Percentiles rank a stretch among this genome's conserved stretches.
phyloP scores from a whole-genome alignment of 2,888 invertebrate genomes.

The Aproaerema taeniolella region DNA sequence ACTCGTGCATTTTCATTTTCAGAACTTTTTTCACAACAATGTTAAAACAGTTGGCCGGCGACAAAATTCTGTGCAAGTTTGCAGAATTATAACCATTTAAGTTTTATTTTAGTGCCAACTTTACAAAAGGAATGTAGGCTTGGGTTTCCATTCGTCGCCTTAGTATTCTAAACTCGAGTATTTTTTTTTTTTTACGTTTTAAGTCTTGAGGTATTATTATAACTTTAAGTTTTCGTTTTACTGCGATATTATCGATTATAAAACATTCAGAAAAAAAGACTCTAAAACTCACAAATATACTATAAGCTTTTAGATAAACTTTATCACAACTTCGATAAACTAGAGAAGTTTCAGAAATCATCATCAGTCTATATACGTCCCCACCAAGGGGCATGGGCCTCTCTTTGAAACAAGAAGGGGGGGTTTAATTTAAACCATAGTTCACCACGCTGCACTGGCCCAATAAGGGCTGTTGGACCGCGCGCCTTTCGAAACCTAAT shows the following conservation, averaged over 20 bases:
- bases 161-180: not conserved
- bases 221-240: not conserved
- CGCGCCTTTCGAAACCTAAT: too few species aligned
- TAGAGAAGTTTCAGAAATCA: too few species aligned
- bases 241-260: too few species aligned
- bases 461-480: too few species aligned
- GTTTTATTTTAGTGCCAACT: conserved; percentile 1
- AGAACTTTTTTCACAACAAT: conserved; percentile 2
- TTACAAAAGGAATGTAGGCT: not conserved
- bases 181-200: not conserved
- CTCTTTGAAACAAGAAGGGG: too few species aligned
- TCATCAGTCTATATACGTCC: too few species aligned
- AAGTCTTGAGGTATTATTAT: not conserved
- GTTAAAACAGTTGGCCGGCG: conserved; percentile 7
- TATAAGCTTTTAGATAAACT: not conserved
- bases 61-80: conserved; percentile 1
- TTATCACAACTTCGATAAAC: not conserved
- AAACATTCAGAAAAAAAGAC: too few species aligned
- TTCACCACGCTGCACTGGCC: too few species aligned
- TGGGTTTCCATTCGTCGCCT: not conserved
- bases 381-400: too few species aligned
- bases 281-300: too few species aligned
- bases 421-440: too few species aligned
- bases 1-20: not conserved
- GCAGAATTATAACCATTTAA: not conserved